Percentiles rank a stretch among this genome's conserved stretches.
Evolutionary conservation across 2,888 invertebrate species (phyloP).

Genomic region (Gonocerus acuteangulatus): DNA sequence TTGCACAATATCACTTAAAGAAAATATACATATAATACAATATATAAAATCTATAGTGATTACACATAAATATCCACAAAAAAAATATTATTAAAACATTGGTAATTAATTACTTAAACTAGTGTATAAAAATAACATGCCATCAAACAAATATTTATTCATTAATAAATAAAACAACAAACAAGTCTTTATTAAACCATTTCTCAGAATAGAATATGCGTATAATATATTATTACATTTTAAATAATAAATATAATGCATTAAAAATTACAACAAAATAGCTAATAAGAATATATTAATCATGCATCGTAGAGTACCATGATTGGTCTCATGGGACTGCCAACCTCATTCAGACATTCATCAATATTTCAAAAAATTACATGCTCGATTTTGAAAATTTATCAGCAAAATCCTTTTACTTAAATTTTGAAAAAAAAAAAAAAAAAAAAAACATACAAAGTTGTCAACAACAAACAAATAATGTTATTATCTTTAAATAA

Average conservation of each 20-base stretch:
- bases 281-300: no score
- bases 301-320: no score
- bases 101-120: conserved; percentile 9
- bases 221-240: not conserved
- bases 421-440: no score
- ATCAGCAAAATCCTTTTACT: no score
- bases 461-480: no score
- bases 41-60: not conserved
- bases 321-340: no score
- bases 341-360: no score
- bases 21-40: conserved; percentile 8
- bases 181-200: conserved; percentile 14
- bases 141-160: conserved; percentile 5
- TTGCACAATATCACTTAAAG: conserved; percentile 16
- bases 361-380: no score
- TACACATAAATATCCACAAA: not conserved
- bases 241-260: not conserved
- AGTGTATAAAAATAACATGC: conserved; percentile 16
- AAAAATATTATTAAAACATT: conserved; percentile 2
- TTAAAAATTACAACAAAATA: no score
- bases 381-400: no score
- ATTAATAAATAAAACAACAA: conserved; percentile 22
- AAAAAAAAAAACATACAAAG: no score
- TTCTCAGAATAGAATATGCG: not conserved
- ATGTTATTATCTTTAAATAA: no score